Percentiles rank a stretch among this genome's conserved stretches.
These are phyloP conservation scores for Wasmannia auropunctata DNA, from an alignment of 1,140 invertebrate species.

Conservation along the genomic window DNA sequence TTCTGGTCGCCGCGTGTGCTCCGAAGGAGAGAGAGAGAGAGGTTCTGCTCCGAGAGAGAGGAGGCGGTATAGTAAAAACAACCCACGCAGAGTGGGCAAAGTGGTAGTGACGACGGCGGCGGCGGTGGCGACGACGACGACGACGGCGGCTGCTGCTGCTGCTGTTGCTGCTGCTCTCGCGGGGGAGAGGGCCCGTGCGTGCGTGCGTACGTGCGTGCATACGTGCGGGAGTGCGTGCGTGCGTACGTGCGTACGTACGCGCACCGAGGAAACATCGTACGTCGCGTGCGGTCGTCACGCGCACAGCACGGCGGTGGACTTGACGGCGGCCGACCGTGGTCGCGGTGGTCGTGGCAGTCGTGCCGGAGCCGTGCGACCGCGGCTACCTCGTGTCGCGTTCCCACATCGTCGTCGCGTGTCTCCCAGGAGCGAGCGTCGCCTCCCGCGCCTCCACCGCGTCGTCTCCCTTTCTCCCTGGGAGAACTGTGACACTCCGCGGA, in stretches of 20 bases:
- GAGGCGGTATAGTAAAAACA: constrained; percentile 7
- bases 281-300: neutral
- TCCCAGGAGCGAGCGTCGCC: constrained; percentile 53
- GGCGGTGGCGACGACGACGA: neutral
- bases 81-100: constrained; percentile 28
- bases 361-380: constrained; percentile 39
- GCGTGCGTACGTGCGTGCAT: constrained; percentile 49
- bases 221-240: constrained; percentile 51
- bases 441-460: constrained; percentile 9
- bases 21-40: neutral
- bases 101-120: neutral
- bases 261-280: constrained; percentile 20
- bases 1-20: constrained; percentile 12
- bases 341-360: constrained; percentile 16
- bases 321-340: constrained; percentile 36
- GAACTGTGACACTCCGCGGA: neutral
- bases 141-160: too few species aligned
- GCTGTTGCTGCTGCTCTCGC: too few species aligned
- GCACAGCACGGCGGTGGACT: constrained; percentile 15
- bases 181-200: constrained; percentile 4
- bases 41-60: neutral
- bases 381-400: constrained; percentile 23
- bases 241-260: constrained; percentile 39
- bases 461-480: neutral
- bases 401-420: constrained; percentile 49